Evolutionary conservation across 2,888 invertebrate genomes (phyloP), one percentile per base, ranked within the genome.

Genomic region (Cabera pusaria): DNA sequence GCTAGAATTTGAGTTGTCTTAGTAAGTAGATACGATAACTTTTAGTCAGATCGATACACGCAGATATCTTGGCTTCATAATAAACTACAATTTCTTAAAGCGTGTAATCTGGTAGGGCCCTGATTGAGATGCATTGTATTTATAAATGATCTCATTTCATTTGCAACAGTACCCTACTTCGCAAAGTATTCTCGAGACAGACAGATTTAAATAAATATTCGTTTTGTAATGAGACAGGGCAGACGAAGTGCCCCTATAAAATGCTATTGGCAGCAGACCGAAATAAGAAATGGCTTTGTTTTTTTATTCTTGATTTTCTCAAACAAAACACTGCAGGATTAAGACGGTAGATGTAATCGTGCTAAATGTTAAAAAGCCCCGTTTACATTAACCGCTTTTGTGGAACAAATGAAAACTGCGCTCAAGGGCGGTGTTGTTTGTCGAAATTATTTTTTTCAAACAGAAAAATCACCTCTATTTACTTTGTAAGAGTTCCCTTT

Each of bases 301-400:
- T 56, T 56, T 58, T n/a, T n/a, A n/a, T n/a, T 14, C 41, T 42
- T 42, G 35, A 55, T 58, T 63, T 62, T 43, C 36, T 49, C 40
- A 58, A 62, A 68, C 55, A 62, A 69, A 68, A 61, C 56, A 44
- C 52, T 45, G 53, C 48, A 42, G 57, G 56, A 59, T 56, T 58
- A 64, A 64, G 65, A 59, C 57, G 60, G 56, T 58, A 64, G 65
- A 75, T 71, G 68, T 74, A 78, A 79, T 77, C 69, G 69, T 71
- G 77, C 66, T 79, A 77, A 77, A 79, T 73, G 74, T 72, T 76
- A 76, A 79, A 73, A 65, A 74, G 68, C 67, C 58, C 65, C 70
- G 64, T 76, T 78, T 74, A 72, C 73, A 76, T 78, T 77, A 79
- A 76, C 72, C 73, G 72, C 71, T 72, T 79, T 72, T 72, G 78